These are phyloP conservation scores for Phalangium opilio DNA, from an alignment of 2,888 invertebrate genomes.

Conservation along the genomic window DNA sequence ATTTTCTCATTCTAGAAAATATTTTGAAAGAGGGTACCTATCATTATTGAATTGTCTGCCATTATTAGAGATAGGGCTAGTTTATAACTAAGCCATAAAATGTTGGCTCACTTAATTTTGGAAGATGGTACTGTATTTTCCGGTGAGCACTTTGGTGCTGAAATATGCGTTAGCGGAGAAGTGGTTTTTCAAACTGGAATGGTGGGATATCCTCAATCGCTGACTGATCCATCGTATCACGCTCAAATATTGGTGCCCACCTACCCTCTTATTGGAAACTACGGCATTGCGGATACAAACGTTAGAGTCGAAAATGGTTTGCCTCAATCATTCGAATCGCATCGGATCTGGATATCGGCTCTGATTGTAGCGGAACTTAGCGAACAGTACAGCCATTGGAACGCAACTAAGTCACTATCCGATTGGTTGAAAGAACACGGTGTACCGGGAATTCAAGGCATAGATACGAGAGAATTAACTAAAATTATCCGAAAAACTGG, in stretches of 20 bases:
- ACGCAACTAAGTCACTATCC: conserved; percentile 57
- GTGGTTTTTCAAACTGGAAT: conserved; percentile 97
- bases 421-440: conserved; percentile 64
- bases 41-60: too few relatives aligned
- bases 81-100: too few relatives aligned
- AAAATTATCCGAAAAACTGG: conserved; percentile 79
- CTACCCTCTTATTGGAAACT: conserved; percentile 94
- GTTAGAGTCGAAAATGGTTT: conserved; percentile 56
- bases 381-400: conserved; percentile 79
- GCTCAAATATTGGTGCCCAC: conserved; percentile 88
- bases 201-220: conserved; percentile 97
- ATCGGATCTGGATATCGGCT: conserved; percentile 76
- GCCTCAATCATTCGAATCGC: conserved; percentile 74
- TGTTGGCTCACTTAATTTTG: conserved; percentile 40
- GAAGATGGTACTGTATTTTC: conserved; percentile 63
- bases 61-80: too few relatives aligned
- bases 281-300: conserved; percentile 55
- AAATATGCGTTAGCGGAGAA: conserved; percentile 62
- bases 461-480: conserved; percentile 86
- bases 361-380: conserved; percentile 82
- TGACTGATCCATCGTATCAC: conserved; percentile 96
- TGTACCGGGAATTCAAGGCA: conserved; percentile 64
- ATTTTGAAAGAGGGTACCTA: too few relatives aligned
- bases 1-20: too few relatives aligned
- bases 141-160: conserved; percentile 71